Percentiles rank a stretch among this genome's conserved stretches.
Evolutionary conservation across 2,888 invertebrate species (phyloP).

Genomic region (Drosophila acutilabella): DNA sequence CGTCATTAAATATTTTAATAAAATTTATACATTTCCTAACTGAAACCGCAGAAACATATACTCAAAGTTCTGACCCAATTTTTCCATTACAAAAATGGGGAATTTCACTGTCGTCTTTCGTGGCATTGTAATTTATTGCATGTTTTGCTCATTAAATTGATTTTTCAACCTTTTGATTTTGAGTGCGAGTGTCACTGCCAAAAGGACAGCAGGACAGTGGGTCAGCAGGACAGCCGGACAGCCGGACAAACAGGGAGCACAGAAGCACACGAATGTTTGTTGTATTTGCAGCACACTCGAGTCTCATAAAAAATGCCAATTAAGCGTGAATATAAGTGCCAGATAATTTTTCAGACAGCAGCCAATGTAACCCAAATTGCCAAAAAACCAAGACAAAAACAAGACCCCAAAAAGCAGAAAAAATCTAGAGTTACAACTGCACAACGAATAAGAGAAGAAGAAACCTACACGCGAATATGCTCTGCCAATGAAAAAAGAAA

Average conservation of each 20-base stretch:
- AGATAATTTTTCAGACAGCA: slow-evolving; percentile 82
- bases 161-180: slow-evolving; percentile 75
- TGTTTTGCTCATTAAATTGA: slow-evolving; percentile 82
- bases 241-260: slow-evolving; percentile 56
- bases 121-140: slow-evolving; percentile 74
- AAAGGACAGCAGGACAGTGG: neutral
- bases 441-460: slow-evolving; percentile 43
- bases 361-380: slow-evolving; percentile 82
- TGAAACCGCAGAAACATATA: neutral
- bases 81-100: slow-evolving; percentile 40
- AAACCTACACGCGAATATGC: slow-evolving; percentile 45
- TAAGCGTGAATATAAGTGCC: slow-evolving; percentile 84
- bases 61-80: slow-evolving; percentile 65
- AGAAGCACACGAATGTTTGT: slow-evolving; percentile 73
- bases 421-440: slow-evolving; percentile 58
- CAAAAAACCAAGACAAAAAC: slow-evolving; percentile 56
- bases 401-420: slow-evolving; percentile 10
- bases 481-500: slow-evolving; percentile 42
- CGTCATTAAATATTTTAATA: slow-evolving; percentile 60
- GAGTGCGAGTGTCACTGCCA: slow-evolving; percentile 83
- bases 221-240: neutral
- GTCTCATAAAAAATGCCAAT: slow-evolving; percentile 84
- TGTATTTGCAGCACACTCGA: slow-evolving; percentile 46
- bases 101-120: slow-evolving; percentile 61
- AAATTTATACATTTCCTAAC: slow-evolving; percentile 49